These are phyloP conservation scores for Paralvinella palmiformis DNA, from an alignment of 1,140 invertebrate genomes.

Conservation along the genomic window DNA sequence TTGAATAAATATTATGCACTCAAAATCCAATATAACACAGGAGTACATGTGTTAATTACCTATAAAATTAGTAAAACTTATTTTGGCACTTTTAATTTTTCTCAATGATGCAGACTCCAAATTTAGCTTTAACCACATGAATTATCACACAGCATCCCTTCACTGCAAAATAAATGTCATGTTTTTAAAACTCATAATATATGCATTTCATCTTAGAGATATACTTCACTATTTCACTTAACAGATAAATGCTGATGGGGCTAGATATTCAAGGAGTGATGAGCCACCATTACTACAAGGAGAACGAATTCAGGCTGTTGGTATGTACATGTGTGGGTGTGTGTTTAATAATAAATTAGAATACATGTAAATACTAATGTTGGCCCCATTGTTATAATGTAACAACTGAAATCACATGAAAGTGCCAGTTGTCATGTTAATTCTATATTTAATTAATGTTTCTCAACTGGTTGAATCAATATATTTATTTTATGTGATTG, in stretches of 20 bases:
- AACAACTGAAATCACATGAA: too few relatives aligned
- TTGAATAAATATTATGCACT: too few relatives aligned
- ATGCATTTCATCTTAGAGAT: neutral
- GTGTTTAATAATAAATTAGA: too few relatives aligned
- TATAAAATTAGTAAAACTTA: too few relatives aligned
- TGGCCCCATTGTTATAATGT: too few relatives aligned
- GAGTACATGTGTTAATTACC: too few relatives aligned
- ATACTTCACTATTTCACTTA: neutral
- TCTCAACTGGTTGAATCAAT: too few relatives aligned
- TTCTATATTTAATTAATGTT: conserved; percentile 12
- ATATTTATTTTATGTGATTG: too few relatives aligned
- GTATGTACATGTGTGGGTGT: conserved; percentile 27
- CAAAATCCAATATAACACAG: too few relatives aligned
- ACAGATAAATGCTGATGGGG: conserved; percentile 24
- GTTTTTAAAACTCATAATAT: neutral
- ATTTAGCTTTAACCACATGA: too few relatives aligned
- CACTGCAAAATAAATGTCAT: neutral
- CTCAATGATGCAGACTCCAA: neutral
- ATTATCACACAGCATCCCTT: neutral
- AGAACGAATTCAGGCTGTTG: conserved; percentile 71
- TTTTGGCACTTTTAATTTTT: neutral
- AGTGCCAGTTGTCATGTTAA: too few relatives aligned
- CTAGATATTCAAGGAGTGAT: conserved; percentile 48
- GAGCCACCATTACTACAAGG: conserved; percentile 78
- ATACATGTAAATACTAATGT: too few relatives aligned